These are phyloP conservation scores for Brienomyrus brachyistius DNA, from an alignment of 2,113 vertebrate genomes.

Conservation along the genomic window DNA sequence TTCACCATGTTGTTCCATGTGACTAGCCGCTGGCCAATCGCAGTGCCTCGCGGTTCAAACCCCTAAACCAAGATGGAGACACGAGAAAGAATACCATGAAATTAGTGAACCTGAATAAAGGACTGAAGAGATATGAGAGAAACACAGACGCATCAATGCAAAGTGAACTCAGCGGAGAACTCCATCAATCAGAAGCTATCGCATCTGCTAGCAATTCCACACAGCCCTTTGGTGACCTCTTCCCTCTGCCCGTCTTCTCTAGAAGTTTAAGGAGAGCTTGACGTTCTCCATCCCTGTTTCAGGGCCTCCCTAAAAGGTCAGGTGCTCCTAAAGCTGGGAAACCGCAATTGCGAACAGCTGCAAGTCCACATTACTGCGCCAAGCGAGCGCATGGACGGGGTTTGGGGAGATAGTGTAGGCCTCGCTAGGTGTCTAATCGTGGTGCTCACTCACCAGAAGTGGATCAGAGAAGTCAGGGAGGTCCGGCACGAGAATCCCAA, in stretches of 20 bases:
- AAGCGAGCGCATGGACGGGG: background rate
- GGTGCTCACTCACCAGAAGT: constrained; percentile 72
- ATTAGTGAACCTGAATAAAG: background rate
- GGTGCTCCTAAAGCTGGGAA: background rate
- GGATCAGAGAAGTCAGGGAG: constrained; percentile 96
- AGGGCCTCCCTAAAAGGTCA: constrained; percentile 14
- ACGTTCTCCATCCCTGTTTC: constrained; percentile 6
- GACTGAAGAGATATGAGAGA: background rate
- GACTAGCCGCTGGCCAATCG: constrained; percentile 91
- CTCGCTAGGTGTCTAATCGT: background rate
- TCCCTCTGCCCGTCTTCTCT: background rate
- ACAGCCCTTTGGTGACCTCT: background rate
- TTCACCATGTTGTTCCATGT: constrained; percentile 99
- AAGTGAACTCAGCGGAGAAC: background rate
- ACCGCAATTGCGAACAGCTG: constrained; percentile 16
- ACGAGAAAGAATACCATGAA: background rate
- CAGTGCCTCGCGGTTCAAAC: constrained; percentile 92
- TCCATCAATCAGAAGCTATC: background rate
- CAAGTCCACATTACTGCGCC: background rate
- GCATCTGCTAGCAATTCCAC: constrained; percentile 11
- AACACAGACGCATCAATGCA: background rate
- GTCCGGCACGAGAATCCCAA: constrained; percentile 87
- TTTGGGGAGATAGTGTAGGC: background rate
- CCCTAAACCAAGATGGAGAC: constrained; percentile 61
- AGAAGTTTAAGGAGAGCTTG: constrained; percentile 4